Conservation (phyloP, 2,113 vertebrate genomes). For the Crotophaga sulcirostris region DNA sequence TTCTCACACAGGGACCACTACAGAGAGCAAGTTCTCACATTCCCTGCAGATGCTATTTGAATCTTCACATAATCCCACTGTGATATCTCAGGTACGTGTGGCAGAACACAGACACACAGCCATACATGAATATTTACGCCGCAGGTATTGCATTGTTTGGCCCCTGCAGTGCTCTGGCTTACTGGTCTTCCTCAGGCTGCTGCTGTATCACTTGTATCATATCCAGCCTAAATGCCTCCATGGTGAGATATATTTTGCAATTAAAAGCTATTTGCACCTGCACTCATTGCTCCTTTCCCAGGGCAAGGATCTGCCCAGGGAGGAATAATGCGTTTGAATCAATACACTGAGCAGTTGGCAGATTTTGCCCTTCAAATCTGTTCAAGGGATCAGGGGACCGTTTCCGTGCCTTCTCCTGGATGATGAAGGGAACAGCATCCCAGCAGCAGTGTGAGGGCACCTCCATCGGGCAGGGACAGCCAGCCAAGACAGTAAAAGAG, state of each 20-base stretch:
- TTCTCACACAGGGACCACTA: background rate
- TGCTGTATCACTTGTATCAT: background rate
- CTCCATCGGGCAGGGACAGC: background rate
- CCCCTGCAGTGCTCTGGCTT: background rate
- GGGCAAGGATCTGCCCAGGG: conserved; percentile 29
- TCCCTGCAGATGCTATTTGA: background rate
- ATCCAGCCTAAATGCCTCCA: conserved; percentile 53
- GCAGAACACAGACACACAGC: background rate
- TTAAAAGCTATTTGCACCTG: conserved; percentile 67
- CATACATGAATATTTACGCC: background rate
- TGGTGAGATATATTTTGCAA: conserved; percentile 57
- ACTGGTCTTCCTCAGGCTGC: background rate
- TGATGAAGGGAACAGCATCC: conserved; percentile 1
- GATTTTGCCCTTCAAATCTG: conserved; percentile 45
- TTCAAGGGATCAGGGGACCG: background rate
- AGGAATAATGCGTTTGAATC: conserved; percentile 50
- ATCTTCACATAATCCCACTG: background rate
- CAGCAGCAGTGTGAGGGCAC: conserved; percentile 18
- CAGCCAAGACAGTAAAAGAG: background rate
- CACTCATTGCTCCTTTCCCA: conserved; percentile 54
- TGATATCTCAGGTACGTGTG: background rate
- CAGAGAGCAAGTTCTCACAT: background rate
- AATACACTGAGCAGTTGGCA: conserved; percentile 43
- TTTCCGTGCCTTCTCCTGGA: background rate
- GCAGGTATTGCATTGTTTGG: background rate